A percentile compares a stretch with the other conserved stretches of the same genome.
Evolutionary conservation across 2,113 vertebrate genomes (phyloP).

Genomic region (Laticauda colubrina): DNA sequence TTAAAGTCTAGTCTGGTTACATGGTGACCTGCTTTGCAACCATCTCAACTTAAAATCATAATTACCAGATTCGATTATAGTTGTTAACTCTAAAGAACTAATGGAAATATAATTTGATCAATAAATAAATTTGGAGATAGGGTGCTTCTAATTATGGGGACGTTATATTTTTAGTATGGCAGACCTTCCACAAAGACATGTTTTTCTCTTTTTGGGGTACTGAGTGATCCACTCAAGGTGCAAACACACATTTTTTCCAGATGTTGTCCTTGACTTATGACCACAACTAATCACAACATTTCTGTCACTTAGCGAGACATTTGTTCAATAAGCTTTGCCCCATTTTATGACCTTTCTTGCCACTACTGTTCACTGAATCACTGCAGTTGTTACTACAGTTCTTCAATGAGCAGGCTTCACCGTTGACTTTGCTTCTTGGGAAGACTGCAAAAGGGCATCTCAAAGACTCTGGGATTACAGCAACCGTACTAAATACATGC

Average conservation of each 20-base stretch:
- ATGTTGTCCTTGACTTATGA: neutral
- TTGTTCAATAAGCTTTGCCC: neutral
- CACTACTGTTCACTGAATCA: neutral
- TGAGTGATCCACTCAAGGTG: neutral
- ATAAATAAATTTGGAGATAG: neutral
- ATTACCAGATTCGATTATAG: neutral
- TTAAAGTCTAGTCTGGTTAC: neutral
- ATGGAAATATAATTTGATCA: neutral
- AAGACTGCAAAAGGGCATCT: neutral
- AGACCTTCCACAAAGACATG: neutral
- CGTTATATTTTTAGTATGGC: neutral
- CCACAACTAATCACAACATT: neutral
- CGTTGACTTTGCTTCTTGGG: neutral
- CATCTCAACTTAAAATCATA: neutral
- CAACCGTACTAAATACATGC: neutral
- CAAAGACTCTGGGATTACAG: neutral
- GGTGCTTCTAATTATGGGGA: neutral
- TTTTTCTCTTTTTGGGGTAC: neutral
- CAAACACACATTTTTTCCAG: neutral
- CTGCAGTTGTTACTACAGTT: neutral
- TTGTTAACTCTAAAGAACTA: neutral
- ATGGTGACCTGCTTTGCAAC: neutral
- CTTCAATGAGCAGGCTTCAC: neutral
- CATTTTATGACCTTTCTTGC: neutral
- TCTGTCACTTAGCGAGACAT: neutral